Conservation (phyloP, 2,113 vertebrate genomes). For the Zosterops borbonicus region DNA sequence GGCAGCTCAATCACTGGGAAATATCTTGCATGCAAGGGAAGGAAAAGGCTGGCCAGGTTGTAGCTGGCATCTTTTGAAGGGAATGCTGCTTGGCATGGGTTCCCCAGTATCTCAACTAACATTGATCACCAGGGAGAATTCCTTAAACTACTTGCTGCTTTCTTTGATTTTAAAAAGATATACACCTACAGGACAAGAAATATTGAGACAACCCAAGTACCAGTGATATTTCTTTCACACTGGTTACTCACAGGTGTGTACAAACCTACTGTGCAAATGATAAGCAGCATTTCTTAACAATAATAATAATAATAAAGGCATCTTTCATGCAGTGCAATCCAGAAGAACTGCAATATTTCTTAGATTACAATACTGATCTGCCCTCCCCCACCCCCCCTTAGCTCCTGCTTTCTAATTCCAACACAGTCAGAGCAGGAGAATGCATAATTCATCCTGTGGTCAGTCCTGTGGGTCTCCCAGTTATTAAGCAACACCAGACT, state of each 20-base stretch:
- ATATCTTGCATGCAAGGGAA: fast-evolving
- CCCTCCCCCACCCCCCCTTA: neutral
- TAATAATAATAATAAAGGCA: neutral
- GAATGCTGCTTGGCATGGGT: neutral
- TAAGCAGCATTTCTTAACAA: constrained; percentile 6
- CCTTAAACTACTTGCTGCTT: neutral
- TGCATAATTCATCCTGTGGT: neutral
- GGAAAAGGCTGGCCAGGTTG: neutral
- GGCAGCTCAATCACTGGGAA: neutral
- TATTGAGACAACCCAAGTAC: neutral
- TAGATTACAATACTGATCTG: neutral
- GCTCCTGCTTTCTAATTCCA: neutral
- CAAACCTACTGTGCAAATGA: neutral
- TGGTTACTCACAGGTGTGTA: neutral
- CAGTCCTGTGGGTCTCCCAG: neutral
- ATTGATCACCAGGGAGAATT: neutral
- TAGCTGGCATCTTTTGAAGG: neutral
- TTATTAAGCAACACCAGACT: neutral
- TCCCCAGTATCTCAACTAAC: neutral
- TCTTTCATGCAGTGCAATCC: neutral
- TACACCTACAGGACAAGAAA: neutral
- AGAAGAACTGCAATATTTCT: constrained; percentile 22
- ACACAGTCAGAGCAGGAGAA: neutral
- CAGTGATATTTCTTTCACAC: neutral
- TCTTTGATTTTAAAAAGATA: neutral